Base-by-base conservation (phyloP, 1,140 invertebrate species). In the Eupeodes corollae region DNA sequence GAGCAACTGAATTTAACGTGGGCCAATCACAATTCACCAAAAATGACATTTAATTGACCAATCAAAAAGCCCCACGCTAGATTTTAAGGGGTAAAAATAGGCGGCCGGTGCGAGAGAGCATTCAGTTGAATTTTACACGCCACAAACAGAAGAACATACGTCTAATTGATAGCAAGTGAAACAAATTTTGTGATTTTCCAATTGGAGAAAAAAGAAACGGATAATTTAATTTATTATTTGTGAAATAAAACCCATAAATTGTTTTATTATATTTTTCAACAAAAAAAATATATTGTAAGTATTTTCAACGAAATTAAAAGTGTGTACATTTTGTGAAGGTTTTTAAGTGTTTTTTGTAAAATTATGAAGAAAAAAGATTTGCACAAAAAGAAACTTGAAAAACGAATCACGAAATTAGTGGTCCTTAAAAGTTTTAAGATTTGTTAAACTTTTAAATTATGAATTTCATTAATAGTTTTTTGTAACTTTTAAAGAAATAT, bases 81-180 rank as follows among this genome's bases (percentile, higher is more conserved):
- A 37, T 38, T 38, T 43, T 46, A 44, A 31, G 37, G 44, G 40
- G 45, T 50, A 47, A 50, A 50, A 50, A 49, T 49, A 50, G 49
- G 40, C 49, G 48, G 44, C 49, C 40, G 47, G 44, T 15, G 31
- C 42, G 49, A 42, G 41, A 42, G 49, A 42, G 31, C 40, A 47
- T 35, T 50, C 49, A 50, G 49, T 50, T 50, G 15, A 35, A 44
- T 37, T 47, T 37, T 33, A 44, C 32, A 50, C 45, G 43, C 26
- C 41, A 50, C 35, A 50, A 41, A 50, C 41, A 43, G 46, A 42
- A 47, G 37, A 50, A 43, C 43, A 26, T 34, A 35, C n/a, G 42
- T 12, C 13, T n/a, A 26, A 9, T 13, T 15, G 21, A 38, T n/a
- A 38, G 3, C n/a, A 16, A 10, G 35, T 16, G 35, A 38, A n/a